Evolutionary conservation across 2,888 invertebrate species (phyloP), one percentile per base, ranked within the genome.

Genomic region (Leucophora obtusa): DNA sequence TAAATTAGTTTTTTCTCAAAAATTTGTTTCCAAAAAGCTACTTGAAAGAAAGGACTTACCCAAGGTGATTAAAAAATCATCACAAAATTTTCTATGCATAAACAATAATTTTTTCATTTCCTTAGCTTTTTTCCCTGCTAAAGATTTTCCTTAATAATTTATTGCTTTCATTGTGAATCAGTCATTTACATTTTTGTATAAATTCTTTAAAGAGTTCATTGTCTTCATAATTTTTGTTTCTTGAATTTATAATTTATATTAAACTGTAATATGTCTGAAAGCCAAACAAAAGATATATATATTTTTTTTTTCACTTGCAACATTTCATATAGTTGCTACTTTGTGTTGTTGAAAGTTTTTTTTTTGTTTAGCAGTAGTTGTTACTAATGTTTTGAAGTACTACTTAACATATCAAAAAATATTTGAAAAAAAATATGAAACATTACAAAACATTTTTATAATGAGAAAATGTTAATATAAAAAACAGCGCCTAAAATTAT

Each of bases 41-140:
- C 92, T 95, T 96, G 91, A 94, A 95, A 94, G 96, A 96, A 93
- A 93, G 96, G 95, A 96, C 96, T 86, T 96, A 96, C 91, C 96
- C 96, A 93, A 96, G 96, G 96, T 93, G 88, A 84, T 62, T 65
- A 85, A 43, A 62, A 51, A 28, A 54, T 28, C 54, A 47, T 0
- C 15, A 60, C 6, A 1, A 21, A n/a, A 24, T 28, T 56, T 47
- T 56, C 28, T 11, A 5, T 47, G 14, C 33, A 1, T 11, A 50
- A n/a, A n/a, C 14, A 18, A 59, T 1, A 38, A 53, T 47, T 56
- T 35, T 5, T 50, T 11, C 11, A 47, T 38, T 54, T 18, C 15
- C 28, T 47, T 51, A 14, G 54, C 54, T 51, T 10, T 38, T 38
- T 38, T 47, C n/a, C 43, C 43, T 3, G 43, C 2, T 38, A 47